Conservation (phyloP, 2,888 invertebrate genomes). For the Drosophila tanythrix region DNA sequence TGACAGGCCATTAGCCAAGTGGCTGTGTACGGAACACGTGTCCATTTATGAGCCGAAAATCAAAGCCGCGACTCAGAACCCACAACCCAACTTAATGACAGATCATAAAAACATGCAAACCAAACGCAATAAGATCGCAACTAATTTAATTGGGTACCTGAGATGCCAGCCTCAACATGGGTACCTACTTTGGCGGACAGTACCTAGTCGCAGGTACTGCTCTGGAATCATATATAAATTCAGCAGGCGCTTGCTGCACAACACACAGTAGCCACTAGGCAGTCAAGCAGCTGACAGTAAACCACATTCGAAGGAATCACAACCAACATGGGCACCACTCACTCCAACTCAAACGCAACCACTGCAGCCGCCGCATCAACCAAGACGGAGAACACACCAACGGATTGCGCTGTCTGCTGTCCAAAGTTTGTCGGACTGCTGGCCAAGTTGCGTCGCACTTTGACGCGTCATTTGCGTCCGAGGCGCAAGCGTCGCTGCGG, state of each 20-base stretch:
- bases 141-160: slow-evolving; percentile 14
- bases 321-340: slow-evolving; percentile 47
- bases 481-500: slow-evolving; percentile 19
- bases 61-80: slow-evolving; percentile 33
- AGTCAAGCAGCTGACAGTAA: slow-evolving; percentile 19
- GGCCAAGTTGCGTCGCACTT: slow-evolving; percentile 39
- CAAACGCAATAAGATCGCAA: slow-evolving; percentile 27
- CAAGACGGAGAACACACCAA: slow-evolving; percentile 5
- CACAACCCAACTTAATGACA: slow-evolving; percentile 52
- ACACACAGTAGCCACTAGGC: slow-evolving; percentile 29
- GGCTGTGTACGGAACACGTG: slow-evolving; percentile 47
- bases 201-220: slow-evolving; percentile 2
- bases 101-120: slow-evolving; percentile 32
- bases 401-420: slow-evolving; percentile 22
- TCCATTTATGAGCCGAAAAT: slow-evolving; percentile 42
- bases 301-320: not conserved
- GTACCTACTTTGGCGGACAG: not conserved
- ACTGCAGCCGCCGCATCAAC: not conserved
- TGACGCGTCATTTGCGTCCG: slow-evolving; percentile 22
- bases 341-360: slow-evolving; percentile 18
- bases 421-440: slow-evolving; percentile 27
- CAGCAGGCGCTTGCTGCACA: rapidly evolving
- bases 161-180: not conserved
- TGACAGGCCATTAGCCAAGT: slow-evolving; percentile 56
- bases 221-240: slow-evolving; percentile 24